Conservation (phyloP, 2,113 vertebrate genomes). For the Oncorhynchus clarkii region DNA sequence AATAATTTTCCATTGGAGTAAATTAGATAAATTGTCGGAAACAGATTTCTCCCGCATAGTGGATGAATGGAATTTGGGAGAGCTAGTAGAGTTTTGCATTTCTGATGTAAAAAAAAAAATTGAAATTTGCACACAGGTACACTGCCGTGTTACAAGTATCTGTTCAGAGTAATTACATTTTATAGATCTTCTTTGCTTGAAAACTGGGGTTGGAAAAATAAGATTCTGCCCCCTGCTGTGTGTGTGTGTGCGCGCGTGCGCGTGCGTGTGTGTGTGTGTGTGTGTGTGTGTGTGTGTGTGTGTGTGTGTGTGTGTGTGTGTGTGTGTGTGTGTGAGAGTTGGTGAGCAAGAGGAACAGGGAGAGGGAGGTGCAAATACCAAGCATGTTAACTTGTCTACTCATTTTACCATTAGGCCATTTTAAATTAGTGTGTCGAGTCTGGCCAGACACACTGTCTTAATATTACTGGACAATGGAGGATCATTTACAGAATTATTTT, state of each 20-base stretch:
- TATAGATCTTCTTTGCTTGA: conserved; percentile 56
- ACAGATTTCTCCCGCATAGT: conserved; percentile 12
- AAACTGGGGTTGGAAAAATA: conserved; percentile 50
- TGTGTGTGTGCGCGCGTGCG: conserved; percentile 5
- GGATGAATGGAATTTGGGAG: background rate
- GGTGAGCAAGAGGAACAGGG: background rate
- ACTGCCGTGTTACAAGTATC: conserved; percentile 49
- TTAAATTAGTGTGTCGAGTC: conserved; percentile 51
- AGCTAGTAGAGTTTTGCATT: conserved; percentile 16
- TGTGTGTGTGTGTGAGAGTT: conserved; percentile 1
- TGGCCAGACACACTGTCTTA: conserved; percentile 67
- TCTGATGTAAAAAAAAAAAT: conserved; percentile 26
- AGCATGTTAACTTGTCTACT: conserved; percentile 36
- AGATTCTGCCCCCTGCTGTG: conserved; percentile 35
- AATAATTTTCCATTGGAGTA: conserved; percentile 52
- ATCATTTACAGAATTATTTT: conserved; percentile 57
- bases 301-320: background rate
- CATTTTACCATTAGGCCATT: conserved; percentile 47
- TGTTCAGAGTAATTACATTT: conserved; percentile 64
- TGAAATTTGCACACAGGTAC: conserved; percentile 36
- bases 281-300: no score
- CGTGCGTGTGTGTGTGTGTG: background rate
- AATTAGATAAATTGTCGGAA: conserved; percentile 32
- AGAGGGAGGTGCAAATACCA: conserved; percentile 22
- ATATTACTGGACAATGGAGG: conserved; percentile 50